These are phyloP conservation scores for Polydrusus cervinus DNA, from an alignment of 2,888 invertebrate species.

Conservation along the genomic window DNA sequence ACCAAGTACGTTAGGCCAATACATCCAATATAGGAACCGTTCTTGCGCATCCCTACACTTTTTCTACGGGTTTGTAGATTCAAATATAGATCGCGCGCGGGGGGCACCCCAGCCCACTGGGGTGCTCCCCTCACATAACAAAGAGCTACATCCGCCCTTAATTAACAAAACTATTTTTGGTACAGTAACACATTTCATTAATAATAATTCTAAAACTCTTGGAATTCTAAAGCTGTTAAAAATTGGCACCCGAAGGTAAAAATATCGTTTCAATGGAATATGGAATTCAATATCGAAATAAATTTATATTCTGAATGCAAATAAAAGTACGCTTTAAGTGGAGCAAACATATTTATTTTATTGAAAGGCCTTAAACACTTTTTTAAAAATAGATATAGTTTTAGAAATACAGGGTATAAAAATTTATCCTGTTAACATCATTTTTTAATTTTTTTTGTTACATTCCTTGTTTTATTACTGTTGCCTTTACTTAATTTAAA, in stretches of 20 bases:
- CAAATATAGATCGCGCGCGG: too few relatives aligned
- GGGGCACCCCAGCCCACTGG: not conserved
- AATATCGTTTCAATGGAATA: constrained; percentile 3
- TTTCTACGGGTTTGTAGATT: too few relatives aligned
- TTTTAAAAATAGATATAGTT: not conserved
- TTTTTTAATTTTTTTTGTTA: not conserved
- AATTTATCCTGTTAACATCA: not conserved
- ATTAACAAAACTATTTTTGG: too few relatives aligned
- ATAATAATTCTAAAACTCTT: not conserved
- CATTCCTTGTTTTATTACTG: too few relatives aligned
- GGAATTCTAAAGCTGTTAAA: not conserved
- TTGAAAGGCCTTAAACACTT: not conserved
- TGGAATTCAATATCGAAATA: constrained; percentile 9
- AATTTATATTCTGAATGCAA: constrained; percentile 6
- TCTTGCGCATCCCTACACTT: too few relatives aligned
- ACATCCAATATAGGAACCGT: too few relatives aligned
- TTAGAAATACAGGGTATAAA: too few relatives aligned
- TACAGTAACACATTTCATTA: not conserved
- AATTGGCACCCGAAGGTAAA: constrained; percentile 1
- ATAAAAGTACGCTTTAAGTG: constrained; percentile 11
- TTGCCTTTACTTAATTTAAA: too few relatives aligned
- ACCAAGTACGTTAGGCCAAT: too few relatives aligned
- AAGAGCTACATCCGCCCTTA: too few relatives aligned
- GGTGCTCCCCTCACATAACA: too few relatives aligned
- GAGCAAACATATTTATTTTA: constrained; percentile 1